Base-by-base conservation (phyloP, 2,888 invertebrate genomes). In the Ditylenchus weischeri region DNA sequence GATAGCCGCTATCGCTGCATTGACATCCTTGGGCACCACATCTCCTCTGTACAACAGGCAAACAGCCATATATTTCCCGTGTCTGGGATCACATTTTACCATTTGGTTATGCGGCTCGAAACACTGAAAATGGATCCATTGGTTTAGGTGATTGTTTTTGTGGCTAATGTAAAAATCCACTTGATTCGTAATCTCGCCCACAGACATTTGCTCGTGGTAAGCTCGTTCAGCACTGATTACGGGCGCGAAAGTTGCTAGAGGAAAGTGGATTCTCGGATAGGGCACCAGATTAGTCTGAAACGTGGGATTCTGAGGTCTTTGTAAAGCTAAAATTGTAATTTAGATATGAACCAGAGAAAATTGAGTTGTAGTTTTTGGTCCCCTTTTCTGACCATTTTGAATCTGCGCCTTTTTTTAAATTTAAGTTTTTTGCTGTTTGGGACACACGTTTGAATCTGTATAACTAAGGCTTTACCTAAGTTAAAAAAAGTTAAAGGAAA, bases 1-100 rank as follows among this genome's bases (percentile, higher is more conserved):
- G 87, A 93, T 93, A 83, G 91, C 90, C 0, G 92, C 91, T 84
- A 93, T 93, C 63, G 92, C 91, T 19, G 91, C 91, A 84, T 92
- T 92, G 54, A 93, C 92, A 84, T 93, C 93, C 87, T 85, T 93
- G 71, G 93, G 93, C 8, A 93, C 93, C 70, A 93, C 92, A 85
- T 93, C 93, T 70, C 93, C 92, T 82, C 75, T 71, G n/a, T 70
- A 75, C 19, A 75, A 65, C 36, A 75, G 66, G 57, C 75, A 75
- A 51, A 75, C 75, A 54, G 73, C 73, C 85, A 85, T 85, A 77
- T 86, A 85, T 73, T 86, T 86, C 51, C 84, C 84, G 62, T 78
- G 77, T 7, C 78, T 74, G 8, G 83, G 83, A 66, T 83, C 83
- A 84, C 83, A 92, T 91, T 89, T 90, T 0, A 92, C 91, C 91